A percentile compares a stretch with the other conserved stretches of the same genome.
These are phyloP conservation scores for Listronotus bonariensis DNA, from an alignment of 1,140 invertebrate species.

Conservation along the genomic window DNA sequence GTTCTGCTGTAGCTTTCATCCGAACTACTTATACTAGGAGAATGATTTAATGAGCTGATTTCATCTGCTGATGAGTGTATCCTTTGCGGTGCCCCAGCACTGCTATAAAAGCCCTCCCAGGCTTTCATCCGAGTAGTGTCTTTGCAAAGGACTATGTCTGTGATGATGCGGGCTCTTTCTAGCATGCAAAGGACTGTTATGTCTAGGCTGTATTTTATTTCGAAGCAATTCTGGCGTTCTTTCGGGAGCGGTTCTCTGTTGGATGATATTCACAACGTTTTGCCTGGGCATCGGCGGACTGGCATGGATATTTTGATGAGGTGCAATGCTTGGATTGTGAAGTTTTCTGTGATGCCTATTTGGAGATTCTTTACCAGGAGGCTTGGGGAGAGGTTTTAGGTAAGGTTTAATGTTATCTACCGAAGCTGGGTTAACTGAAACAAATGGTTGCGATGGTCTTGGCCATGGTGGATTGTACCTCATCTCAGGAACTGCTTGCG, in stretches of 20 bases:
- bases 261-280: slow-evolving; percentile 41
- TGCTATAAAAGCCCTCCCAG: slow-evolving; percentile 57
- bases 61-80: slow-evolving; percentile 81
- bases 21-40: slow-evolving; percentile 77
- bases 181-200: slow-evolving; percentile 53
- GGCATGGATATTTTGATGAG: slow-evolving; percentile 36
- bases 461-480: slow-evolving; percentile 62
- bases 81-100: slow-evolving; percentile 51
- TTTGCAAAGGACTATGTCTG: slow-evolving; percentile 55
- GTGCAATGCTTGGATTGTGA: slow-evolving; percentile 34
- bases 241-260: slow-evolving; percentile 44
- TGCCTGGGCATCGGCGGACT: slow-evolving; percentile 31
- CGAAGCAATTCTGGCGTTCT: slow-evolving; percentile 42
- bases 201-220: slow-evolving; percentile 50
- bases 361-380: slow-evolving; percentile 56
- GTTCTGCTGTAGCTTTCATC: slow-evolving; percentile 80
- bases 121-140: slow-evolving; percentile 69
- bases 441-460: slow-evolving; percentile 58
- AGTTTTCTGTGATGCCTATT: slow-evolving; percentile 50
- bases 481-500: slow-evolving; percentile 48
- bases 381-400: slow-evolving; percentile 65
- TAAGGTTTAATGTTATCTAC: slow-evolving; percentile 57
- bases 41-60: slow-evolving; percentile 76
- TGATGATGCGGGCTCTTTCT: slow-evolving; percentile 46
- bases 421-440: slow-evolving; percentile 45